Conservation (phyloP, 2,797 vertebrate genomes). For the Silurus aristotelis region DNA sequence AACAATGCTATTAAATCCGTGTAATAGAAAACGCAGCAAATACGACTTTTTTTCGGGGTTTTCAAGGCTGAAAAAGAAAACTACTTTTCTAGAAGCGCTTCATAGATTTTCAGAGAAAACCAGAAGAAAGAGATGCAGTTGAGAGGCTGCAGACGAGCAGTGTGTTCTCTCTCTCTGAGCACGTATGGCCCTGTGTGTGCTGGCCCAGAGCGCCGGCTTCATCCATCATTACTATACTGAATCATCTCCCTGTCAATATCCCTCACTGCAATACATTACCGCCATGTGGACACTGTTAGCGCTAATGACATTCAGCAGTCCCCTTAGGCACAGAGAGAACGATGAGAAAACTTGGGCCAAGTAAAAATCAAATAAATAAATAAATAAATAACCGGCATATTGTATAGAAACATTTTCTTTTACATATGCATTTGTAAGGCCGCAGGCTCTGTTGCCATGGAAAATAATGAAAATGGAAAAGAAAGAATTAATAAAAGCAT, state of each 20-base stretch:
- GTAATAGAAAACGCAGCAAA: slow-evolving; percentile 22
- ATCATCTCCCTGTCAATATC: slow-evolving; percentile 79
- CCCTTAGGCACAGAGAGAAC: slow-evolving; percentile 70
- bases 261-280: slow-evolving; percentile 77
- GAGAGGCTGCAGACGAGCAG: slow-evolving; percentile 29
- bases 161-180: slow-evolving; percentile 26
- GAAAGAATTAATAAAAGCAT: slow-evolving; percentile 38
- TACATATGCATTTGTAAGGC: slow-evolving; percentile 29
- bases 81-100: slow-evolving; percentile 11
- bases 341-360: slow-evolving; percentile 69
- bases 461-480: slow-evolving; percentile 35
- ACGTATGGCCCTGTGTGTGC: slow-evolving; percentile 48
- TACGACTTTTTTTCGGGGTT: slow-evolving; percentile 14
- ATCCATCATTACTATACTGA: slow-evolving; percentile 73
- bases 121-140: slow-evolving; percentile 16
- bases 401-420: slow-evolving; percentile 27
- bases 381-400: not conserved
- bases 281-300: slow-evolving; percentile 76
- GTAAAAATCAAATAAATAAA: not conserved
- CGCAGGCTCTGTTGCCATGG: slow-evolving; percentile 24
- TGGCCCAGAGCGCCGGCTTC: slow-evolving; percentile 68
- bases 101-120: slow-evolving; percentile 20
- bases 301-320: slow-evolving; percentile 80
- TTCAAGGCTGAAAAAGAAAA: slow-evolving; percentile 24
- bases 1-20: slow-evolving; percentile 29